Percentiles rank a stretch among this genome's conserved stretches.
phyloP scores from a whole-genome alignment of 2,797 vertebrate genomes.

The Macrochelys suwanniensis region DNA sequence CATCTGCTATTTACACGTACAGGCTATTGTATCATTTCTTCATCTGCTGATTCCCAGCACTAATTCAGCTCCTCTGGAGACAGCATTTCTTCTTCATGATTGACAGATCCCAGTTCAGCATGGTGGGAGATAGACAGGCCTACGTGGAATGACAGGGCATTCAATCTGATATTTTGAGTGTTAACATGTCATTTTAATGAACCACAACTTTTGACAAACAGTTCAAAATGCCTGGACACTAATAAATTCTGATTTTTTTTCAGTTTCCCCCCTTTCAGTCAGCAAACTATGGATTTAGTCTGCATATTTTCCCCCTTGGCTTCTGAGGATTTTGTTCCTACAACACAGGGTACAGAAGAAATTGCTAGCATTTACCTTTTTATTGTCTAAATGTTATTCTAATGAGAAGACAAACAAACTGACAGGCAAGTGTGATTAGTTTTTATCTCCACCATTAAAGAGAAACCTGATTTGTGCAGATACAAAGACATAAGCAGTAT shows the following conservation, averaged over 20 bases:
- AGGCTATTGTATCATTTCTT: neutral
- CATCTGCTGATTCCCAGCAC: neutral
- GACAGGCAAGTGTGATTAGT: neutral
- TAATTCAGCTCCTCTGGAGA: neutral
- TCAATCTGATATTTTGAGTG: neutral
- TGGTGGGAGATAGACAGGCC: neutral
- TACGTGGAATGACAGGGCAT: neutral
- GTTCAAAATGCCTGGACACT: neutral
- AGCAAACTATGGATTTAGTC: neutral
- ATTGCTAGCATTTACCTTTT: constrained; percentile 17
- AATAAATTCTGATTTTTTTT: neutral
- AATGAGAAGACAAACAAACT: neutral
- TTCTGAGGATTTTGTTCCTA: neutral
- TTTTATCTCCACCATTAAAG: neutral
- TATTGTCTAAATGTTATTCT: constrained; percentile 26
- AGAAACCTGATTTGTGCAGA: neutral
- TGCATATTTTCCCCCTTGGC: neutral
- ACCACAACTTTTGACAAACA: neutral
- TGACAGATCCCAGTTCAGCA: neutral
- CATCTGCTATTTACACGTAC: neutral
- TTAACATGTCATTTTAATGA: neutral
- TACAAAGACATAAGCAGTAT: neutral
- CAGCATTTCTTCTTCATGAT: neutral
- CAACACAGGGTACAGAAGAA: neutral
- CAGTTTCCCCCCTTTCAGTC: neutral